Percentiles rank a stretch among this genome's conserved stretches.
These are phyloP conservation scores for Anolis sagrei DNA, from an alignment of 2,113 vertebrate species.

Conservation along the genomic window DNA sequence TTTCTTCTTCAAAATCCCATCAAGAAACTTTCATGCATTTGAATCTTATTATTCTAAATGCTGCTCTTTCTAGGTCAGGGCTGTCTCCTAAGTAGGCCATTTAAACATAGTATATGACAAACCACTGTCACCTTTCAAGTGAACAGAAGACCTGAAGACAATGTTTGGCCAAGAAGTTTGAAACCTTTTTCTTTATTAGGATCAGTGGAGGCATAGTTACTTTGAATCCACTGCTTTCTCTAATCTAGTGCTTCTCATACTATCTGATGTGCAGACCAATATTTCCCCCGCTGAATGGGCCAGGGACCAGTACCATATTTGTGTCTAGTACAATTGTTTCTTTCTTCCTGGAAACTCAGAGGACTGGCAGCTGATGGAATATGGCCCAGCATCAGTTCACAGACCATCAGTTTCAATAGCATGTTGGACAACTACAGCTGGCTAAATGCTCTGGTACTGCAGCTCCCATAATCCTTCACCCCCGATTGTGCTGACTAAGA, in stretches of 20 bases:
- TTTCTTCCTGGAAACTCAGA: background rate
- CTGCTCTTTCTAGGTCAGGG: background rate
- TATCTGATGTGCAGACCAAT: no score
- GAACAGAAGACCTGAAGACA: background rate
- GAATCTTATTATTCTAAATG: background rate
- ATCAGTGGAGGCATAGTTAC: background rate
- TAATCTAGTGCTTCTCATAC: no score
- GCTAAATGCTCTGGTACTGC: no score
- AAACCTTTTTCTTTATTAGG: background rate
- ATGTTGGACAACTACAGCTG: no score
- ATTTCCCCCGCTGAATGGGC: no score
- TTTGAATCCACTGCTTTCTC: background rate
- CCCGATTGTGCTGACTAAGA: no score
- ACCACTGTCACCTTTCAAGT: no score
- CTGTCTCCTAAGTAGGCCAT: background rate
- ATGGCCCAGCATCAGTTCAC: no score
- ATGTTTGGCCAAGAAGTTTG: background rate
- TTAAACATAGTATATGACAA: background rate
- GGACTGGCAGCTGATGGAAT: no score
- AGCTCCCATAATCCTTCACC: no score
- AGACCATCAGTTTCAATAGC: no score
- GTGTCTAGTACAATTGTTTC: background rate
- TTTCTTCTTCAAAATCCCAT: background rate
- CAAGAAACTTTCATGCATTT: background rate
- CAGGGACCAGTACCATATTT: no score